Conservation (phyloP, 2,797 vertebrate species). For the Etheostoma perlongum region DNA sequence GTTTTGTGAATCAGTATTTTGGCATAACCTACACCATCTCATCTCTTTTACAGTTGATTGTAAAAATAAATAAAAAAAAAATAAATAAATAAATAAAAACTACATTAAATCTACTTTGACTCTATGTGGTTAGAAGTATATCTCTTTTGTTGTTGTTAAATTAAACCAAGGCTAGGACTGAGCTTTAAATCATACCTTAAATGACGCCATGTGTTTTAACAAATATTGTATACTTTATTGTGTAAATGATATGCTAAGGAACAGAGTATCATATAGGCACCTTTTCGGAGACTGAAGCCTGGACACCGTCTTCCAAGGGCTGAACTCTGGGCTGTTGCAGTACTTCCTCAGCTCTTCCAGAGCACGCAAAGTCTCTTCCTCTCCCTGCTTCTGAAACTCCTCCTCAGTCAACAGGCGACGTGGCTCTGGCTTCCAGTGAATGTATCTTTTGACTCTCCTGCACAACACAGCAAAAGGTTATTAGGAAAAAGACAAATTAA, state of each 20-base stretch:
- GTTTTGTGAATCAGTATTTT: too few relatives aligned
- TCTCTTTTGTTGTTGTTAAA: too few relatives aligned
- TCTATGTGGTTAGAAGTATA: too few relatives aligned
- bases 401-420: constrained; percentile 92
- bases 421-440: constrained; percentile 80
- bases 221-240: not conserved
- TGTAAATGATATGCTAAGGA: not conserved
- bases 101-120: too few relatives aligned
- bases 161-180: too few relatives aligned
- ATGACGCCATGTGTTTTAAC: not conserved
- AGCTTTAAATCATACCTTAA: too few relatives aligned
- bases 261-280: constrained; percentile 66
- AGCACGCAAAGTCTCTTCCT: constrained; percentile 90
- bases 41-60: too few relatives aligned
- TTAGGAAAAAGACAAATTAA: not conserved
- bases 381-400: constrained; percentile 90
- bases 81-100: too few relatives aligned
- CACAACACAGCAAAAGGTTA: constrained; percentile 3
- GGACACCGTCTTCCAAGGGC: constrained; percentile 91
- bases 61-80: too few relatives aligned
- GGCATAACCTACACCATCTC: too few relatives aligned
- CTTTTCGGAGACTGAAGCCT: constrained; percentile 94
- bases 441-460: constrained; percentile 83
- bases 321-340: constrained; percentile 92
- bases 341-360: constrained; percentile 89